These are phyloP conservation scores for Lycopodina hypogea DNA, from an alignment of 37 sponge, comb jelly and placozoan genomes.

Conservation along the genomic window DNA sequence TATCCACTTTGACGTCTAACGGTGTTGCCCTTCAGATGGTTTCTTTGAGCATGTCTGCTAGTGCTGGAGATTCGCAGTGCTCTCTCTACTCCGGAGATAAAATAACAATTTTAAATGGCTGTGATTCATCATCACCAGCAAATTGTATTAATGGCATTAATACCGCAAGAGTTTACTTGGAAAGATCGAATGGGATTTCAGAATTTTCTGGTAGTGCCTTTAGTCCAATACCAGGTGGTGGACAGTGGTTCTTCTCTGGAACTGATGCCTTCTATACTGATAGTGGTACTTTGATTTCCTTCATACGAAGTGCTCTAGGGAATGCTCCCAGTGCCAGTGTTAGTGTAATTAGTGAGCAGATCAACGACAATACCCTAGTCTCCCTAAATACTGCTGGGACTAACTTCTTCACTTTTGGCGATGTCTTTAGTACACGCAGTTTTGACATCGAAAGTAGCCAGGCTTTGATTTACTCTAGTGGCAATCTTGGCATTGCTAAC, in stretches of 20 bases:
- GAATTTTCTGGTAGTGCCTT: not conserved
- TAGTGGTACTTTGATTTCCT: not conserved
- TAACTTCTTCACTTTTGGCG: not conserved
- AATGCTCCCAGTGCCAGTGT: not conserved
- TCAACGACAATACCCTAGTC: not conserved
- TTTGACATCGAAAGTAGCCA: not conserved
- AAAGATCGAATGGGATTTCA: not conserved
- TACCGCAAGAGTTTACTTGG: too few relatives aligned
- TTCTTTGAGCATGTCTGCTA: not conserved
- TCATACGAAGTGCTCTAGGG: not conserved
- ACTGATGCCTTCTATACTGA: slow-evolving; percentile 1
- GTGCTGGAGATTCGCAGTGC: not conserved
- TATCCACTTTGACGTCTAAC: not conserved
- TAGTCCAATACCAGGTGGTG: too few relatives aligned
- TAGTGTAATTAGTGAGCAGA: not conserved
- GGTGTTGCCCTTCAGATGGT: too few relatives aligned
- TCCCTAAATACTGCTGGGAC: not conserved
- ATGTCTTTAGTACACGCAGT: not conserved
- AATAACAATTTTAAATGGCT: not conserved
- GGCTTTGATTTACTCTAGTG: not conserved
- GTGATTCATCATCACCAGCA: not conserved
- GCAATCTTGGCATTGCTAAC: not conserved
- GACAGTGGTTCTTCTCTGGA: too few relatives aligned
- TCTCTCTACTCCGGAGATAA: not conserved
- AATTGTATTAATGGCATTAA: too few relatives aligned